phyloP scores from a whole-genome alignment of 2,113 vertebrate species.

The Tupaia chinensis region DNA sequence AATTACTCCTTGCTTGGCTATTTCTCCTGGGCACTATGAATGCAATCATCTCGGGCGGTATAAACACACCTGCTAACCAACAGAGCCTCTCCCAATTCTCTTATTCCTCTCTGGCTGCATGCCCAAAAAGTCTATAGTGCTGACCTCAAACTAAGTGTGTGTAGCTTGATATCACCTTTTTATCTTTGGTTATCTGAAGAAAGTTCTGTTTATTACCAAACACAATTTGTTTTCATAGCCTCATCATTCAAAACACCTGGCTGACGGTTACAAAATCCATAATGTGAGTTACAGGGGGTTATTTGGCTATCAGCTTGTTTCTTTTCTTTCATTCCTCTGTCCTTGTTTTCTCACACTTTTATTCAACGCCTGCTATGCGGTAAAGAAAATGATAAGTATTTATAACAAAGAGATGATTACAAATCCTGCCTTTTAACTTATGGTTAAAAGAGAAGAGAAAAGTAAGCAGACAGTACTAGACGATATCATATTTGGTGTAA shows the following conservation, averaged over 20 bases:
- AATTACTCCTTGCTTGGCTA: not conserved
- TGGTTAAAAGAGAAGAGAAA: not conserved
- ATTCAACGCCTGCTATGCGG: not conserved
- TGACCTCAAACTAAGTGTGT: not conserved
- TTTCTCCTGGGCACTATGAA: slow-evolving; percentile 15
- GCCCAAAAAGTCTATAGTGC: not conserved
- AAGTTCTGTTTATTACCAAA: slow-evolving; percentile 19
- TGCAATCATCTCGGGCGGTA: not conserved
- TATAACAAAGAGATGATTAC: not conserved
- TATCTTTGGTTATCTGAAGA: slow-evolving; percentile 37
- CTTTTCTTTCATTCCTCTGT: not conserved
- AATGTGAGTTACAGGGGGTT: not conserved
- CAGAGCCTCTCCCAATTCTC: not conserved
- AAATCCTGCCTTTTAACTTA: not conserved
- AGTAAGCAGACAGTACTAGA: not conserved
- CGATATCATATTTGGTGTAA: not conserved
- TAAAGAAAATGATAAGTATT: not conserved
- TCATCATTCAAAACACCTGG: slow-evolving; percentile 20
- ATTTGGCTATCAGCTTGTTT: not conserved
- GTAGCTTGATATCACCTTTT: slow-evolving; percentile 1
- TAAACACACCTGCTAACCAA: slow-evolving; percentile 28
- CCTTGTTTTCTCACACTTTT: not conserved
- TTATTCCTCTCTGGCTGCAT: not conserved
- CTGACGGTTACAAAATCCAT: slow-evolving; percentile 26
- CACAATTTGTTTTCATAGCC: not conserved